Base-by-base conservation (phyloP, 2,797 vertebrate species). In the Girardinus metallicus region DNA sequence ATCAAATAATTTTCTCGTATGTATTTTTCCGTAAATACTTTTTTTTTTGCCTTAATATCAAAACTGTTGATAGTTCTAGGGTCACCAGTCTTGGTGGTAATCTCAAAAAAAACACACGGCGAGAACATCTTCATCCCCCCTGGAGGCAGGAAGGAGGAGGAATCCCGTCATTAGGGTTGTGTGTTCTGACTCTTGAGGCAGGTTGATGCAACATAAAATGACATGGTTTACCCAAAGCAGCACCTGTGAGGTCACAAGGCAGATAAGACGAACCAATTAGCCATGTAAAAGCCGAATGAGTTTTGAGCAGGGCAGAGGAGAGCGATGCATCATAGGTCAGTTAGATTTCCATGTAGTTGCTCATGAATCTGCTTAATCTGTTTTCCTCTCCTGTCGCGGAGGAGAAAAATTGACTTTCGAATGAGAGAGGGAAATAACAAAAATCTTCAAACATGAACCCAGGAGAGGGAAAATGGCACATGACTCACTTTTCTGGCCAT, bases 401-500 rank as follows among this genome's bases (percentile, higher is more conserved):
- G 41, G 21, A n/a, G 47, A 79, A n/a, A 26, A 79, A 84, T 73
- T 29, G 5, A 31, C n/a, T 41, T 66, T 29, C 43, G 2, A 4
- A 64, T 23, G 36, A 57, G 16, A 5, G 62, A 80, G 49, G 49
- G 23, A 23, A 26, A 53, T 9, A 3, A 77, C 62, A 29, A 62
- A 34, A 47, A 74, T 46, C 29, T 62, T 55, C 16, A 79, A 78
- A 76, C 49, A 44, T 66, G 31, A 44, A 29, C 12, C 51, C 41
- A 51, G 0, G 13, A 55, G 49, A 1, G 34, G 13, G 41, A 55
- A 68, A 78, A 18, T 18, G 43, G 34, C 71, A 34, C 7, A 49
- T 80, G 68, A 78, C 29, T 85, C 73, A 74, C 11, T 23, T 75
- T 21, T 80, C 39, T 76, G 68, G 62, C 60, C 51, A 13, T 10